These are phyloP conservation scores for Ovis canadensis DNA, from an alignment of 2,113 vertebrate species.

Conservation along the genomic window DNA sequence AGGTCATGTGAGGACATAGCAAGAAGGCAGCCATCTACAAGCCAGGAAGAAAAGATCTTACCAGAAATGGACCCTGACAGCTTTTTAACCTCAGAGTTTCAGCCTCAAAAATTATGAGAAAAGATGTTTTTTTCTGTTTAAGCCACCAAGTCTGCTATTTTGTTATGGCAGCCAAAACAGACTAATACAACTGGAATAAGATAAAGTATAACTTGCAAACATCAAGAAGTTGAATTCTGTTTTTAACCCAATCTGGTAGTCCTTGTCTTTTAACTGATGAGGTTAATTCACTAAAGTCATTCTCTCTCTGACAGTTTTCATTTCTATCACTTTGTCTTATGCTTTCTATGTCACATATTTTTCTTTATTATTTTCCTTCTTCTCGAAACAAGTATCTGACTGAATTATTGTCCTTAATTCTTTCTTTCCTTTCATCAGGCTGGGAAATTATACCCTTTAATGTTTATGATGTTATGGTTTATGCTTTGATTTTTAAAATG, in stretches of 20 bases:
- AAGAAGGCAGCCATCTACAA: not conserved
- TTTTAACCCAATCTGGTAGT: not conserved
- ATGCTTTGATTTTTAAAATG: not conserved
- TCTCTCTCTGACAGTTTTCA: not conserved
- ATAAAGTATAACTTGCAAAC: not conserved
- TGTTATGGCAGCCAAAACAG: not conserved
- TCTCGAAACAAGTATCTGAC: not conserved
- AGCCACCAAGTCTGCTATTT: not conserved
- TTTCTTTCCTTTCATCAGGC: not conserved
- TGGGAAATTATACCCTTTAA: slow-evolving; percentile 1
- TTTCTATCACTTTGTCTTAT: slow-evolving; percentile 2
- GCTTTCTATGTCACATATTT: not conserved
- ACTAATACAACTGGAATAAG: not conserved
- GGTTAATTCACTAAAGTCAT: not conserved
- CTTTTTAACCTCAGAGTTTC: not conserved
- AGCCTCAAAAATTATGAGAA: not conserved
- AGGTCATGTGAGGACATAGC: not conserved
- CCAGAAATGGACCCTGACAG: not conserved
- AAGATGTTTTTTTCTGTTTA: not conserved
- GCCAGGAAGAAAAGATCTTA: not conserved
- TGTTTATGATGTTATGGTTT: not conserved
- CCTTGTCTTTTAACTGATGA: not conserved
- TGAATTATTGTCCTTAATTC: not conserved
- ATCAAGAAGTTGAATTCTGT: not conserved
- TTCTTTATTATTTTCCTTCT: not conserved